phyloP scores from a whole-genome alignment of 2,797 vertebrate genomes.

The Hydrolagus colliei region DNA sequence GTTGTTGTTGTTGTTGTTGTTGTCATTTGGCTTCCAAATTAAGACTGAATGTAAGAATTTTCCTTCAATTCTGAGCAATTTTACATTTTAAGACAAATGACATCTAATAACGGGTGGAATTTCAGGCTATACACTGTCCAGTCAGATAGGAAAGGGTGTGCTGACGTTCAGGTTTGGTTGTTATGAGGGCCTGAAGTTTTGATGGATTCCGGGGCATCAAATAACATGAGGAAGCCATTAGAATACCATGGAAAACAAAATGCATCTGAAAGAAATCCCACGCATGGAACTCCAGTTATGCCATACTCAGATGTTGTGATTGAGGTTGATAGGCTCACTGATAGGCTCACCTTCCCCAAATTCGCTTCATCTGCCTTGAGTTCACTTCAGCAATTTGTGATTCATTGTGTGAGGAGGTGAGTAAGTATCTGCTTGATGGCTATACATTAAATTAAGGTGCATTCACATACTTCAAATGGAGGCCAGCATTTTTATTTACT shows the following conservation, averaged over 20 bases:
- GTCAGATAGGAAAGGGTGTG: neutral
- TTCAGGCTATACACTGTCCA: neutral
- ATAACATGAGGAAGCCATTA: neutral
- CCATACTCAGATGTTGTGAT: neutral
- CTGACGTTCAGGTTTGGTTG: neutral
- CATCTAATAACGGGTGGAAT: too few relatives aligned
- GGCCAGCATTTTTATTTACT: too few relatives aligned
- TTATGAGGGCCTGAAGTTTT: neutral
- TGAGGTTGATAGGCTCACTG: neutral
- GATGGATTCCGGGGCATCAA: neutral
- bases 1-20: too few relatives aligned
- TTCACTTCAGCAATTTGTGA: too few relatives aligned
- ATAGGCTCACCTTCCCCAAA: neutral
- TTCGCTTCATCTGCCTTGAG: neutral
- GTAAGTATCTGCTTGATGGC: neutral
- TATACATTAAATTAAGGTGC: neutral
- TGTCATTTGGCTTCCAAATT: too few relatives aligned
- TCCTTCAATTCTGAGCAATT: too few relatives aligned
- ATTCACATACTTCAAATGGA: neutral
- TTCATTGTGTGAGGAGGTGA: neutral
- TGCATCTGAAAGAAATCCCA: too few relatives aligned
- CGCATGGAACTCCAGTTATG: neutral
- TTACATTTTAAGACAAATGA: too few relatives aligned
- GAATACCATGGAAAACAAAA: conserved; percentile 7
- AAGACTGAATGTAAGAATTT: too few relatives aligned